Conservation (phyloP, 2,888 invertebrate genomes). For the Habrosyne pyritoides region DNA sequence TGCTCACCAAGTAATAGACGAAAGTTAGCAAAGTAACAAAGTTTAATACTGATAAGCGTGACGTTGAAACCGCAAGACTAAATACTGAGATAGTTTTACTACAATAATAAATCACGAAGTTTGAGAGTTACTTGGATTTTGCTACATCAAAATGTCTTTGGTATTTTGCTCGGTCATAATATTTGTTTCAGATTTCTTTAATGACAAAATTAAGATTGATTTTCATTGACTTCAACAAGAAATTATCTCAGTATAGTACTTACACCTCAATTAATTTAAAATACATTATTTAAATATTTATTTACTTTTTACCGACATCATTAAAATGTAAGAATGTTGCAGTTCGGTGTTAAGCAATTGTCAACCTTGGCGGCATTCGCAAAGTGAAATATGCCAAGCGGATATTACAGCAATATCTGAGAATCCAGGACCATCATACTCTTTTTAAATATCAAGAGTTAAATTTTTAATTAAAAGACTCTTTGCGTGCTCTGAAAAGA, state of each 20-base stretch:
- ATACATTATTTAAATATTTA: too few relatives aligned
- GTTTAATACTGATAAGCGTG: conserved; percentile 60
- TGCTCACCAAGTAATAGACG: conserved; percentile 42
- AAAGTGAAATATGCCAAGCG: conserved; percentile 27
- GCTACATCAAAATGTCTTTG: conserved; percentile 33
- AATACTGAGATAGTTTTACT: conserved; percentile 67
- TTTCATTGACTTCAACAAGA: not conserved
- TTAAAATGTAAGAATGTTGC: not conserved
- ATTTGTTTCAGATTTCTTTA: conserved; percentile 12
- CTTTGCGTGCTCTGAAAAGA: conserved; percentile 69
- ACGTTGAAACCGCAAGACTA: conserved; percentile 61
- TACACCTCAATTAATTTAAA: too few relatives aligned
- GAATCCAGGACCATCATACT: conserved; percentile 50
- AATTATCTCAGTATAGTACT: too few relatives aligned
- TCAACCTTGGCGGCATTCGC: conserved; percentile 18
- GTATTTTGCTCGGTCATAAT: conserved; percentile 26
- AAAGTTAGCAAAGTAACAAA: conserved; percentile 47
- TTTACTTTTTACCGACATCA: too few relatives aligned
- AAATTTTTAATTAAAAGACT: conserved; percentile 75
- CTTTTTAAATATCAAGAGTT: conserved; percentile 69
- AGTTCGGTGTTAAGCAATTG: conserved; percentile 5
- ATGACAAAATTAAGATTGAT: not conserved
- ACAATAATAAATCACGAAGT: conserved; percentile 71
- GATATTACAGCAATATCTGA: conserved; percentile 51
- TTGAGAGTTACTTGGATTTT: conserved; percentile 48